Evolutionary conservation across 2,888 invertebrate genomes (phyloP), one percentile per base, ranked within the genome.

Genomic region (Criorhina ranunculi): DNA sequence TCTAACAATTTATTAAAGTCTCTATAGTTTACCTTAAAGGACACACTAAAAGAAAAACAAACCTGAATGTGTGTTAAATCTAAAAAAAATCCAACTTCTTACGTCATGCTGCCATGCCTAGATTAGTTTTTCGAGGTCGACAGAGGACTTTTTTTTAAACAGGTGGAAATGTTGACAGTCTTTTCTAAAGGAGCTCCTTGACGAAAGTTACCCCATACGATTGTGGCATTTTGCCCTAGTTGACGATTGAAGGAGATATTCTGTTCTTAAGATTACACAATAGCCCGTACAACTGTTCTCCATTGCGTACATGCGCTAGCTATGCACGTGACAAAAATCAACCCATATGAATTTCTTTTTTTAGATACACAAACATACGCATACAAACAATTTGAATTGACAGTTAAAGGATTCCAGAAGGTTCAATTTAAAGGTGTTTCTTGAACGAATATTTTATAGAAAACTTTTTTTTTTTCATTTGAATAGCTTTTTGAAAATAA

Each of bases 161-260:
- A 49, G 49, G 24, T 49, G 49, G 24, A 49, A 24, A 24, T 24
- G n/a, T 49, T 46, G 46, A 19, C 46, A 19, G 46, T 19, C 46
- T 24, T 6, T 3, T n/a, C 12, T 40, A 5, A 12, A 40, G 5
- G 6, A 40, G 6, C 37, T 5, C 8, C n/a, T 40, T 40, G 5
- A 40, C 19, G 24, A 46, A 19, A 19, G 46, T 19, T 19, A 19
- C 19, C 19, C 19, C 9, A 9, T 46, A 3, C 9, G 9, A 19
- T 8, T 19, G 11, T 19, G 24, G 11, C 17, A 44, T 17, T 17
- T 17, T 44, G 44, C 8, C 8, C 12, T 4, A 17, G 17, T 17
- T 44, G 44, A 17, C 2, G 8, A 17, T 9, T 17, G 17, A 7
- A 44, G 9, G 9, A 17, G 6, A 44, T 44, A 17, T 44, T 7